Evolutionary conservation across 2,113 vertebrate genomes (phyloP).

Genomic region (Theristicus caerulescens): DNA sequence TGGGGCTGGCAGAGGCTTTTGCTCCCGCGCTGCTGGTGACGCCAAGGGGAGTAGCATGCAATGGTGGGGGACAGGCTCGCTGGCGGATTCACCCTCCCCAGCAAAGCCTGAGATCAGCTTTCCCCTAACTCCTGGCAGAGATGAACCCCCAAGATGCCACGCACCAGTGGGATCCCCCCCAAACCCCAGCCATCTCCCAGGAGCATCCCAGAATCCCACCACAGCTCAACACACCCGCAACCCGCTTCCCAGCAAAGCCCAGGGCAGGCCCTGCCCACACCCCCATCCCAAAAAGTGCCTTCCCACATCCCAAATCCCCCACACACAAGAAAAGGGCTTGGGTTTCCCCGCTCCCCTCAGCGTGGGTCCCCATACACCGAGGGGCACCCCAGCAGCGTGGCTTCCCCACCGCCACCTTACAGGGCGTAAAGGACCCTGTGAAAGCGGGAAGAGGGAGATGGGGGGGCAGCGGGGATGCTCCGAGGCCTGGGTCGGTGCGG

Average conservation of each 20-base stretch:
- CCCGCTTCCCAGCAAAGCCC: neutral
- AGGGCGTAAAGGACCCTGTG: no score
- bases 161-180: neutral
- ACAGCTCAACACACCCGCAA: neutral
- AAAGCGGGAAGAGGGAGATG: neutral
- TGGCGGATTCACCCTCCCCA: neutral
- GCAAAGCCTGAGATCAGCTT: neutral
- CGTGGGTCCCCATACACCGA: neutral
- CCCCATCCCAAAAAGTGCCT: neutral
- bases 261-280: neutral
- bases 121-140: neutral
- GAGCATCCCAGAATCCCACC: neutral
- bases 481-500: neutral
- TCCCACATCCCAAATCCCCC: neutral
- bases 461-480: neutral
- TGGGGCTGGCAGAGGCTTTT: neutral
- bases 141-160: neutral
- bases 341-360: neutral
- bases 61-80: neutral
- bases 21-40: neutral
- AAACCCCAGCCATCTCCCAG: neutral
- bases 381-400: neutral
- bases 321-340: neutral
- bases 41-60: neutral
- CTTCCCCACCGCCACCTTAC: neutral